These are phyloP conservation scores for Oceanites oceanicus DNA, from an alignment of 2,113 vertebrate species.

Conservation along the genomic window DNA sequence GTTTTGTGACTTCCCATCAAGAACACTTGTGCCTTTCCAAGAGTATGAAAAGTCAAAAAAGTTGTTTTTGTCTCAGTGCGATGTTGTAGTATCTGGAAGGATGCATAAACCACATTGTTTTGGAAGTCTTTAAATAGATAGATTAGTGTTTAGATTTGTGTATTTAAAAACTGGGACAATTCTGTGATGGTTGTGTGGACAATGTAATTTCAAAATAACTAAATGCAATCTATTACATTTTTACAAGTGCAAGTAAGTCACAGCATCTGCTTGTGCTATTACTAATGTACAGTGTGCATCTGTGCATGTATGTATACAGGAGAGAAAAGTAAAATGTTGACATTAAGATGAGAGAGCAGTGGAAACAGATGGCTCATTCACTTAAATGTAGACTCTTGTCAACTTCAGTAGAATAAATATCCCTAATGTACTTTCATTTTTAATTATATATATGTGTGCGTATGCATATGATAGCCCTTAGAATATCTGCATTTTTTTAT, in stretches of 20 bases:
- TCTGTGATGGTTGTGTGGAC: neutral
- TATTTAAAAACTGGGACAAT: neutral
- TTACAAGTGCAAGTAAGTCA: neutral
- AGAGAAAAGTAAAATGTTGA: neutral
- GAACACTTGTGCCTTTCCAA: neutral
- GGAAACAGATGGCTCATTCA: slow-evolving; percentile 30
- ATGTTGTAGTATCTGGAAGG: neutral
- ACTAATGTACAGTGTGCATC: neutral
- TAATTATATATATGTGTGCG: neutral
- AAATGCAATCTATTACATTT: neutral
- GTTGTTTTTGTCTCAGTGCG: neutral
- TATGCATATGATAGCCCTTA: neutral
- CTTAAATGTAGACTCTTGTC: slow-evolving; percentile 26
- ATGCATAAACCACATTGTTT: neutral
- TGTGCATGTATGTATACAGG: neutral
- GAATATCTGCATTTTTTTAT: neutral
- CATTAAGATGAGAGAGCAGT: neutral
- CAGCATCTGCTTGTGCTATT: slow-evolving; percentile 22
- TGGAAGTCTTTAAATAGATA: neutral
- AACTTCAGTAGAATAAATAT: slow-evolving; percentile 34
- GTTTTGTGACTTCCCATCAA: neutral
- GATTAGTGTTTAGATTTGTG: neutral
- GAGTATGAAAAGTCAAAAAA: neutral
- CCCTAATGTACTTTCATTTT: slow-evolving; percentile 16
- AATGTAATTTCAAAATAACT: neutral